A percentile compares a stretch with the other conserved stretches of the same genome.
These are phyloP conservation scores for Erpetoichthys calabaricus DNA, from an alignment of 2,797 vertebrate species.

Conservation along the genomic window DNA sequence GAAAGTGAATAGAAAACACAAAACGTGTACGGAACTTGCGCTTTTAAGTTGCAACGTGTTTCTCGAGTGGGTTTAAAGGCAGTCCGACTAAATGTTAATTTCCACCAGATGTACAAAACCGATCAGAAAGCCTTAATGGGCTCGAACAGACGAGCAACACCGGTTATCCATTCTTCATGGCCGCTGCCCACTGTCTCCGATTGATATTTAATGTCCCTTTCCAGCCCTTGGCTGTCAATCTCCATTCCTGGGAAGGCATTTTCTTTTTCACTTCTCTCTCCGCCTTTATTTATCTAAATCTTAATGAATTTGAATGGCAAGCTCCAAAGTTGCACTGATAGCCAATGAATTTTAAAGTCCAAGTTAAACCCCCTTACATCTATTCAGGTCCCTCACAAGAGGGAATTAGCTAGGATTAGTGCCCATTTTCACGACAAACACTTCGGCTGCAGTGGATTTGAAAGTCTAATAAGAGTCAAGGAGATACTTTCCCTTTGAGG, in stretches of 20 bases:
- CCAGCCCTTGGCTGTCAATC: constrained; percentile 13
- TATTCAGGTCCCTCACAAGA: constrained; percentile 22
- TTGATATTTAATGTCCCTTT: not conserved
- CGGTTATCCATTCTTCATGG: not conserved
- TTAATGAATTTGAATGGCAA: constrained; percentile 48
- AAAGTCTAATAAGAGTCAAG: constrained; percentile 26
- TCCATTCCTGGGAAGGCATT: constrained; percentile 3
- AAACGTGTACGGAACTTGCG: no score
- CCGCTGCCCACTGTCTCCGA: not conserved
- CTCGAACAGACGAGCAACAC: no score
- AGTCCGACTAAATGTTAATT: no score
- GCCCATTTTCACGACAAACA: constrained; percentile 45
- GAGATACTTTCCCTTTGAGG: constrained; percentile 21
- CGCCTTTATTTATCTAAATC: constrained; percentile 44
- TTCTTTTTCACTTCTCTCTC: constrained; percentile 8
- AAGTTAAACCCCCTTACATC: constrained; percentile 34
- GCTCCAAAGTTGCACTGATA: constrained; percentile 50
- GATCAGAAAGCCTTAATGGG: no score
- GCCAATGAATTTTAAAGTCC: constrained; percentile 57
- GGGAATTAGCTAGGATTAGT: constrained; percentile 49
- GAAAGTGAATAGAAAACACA: no score
- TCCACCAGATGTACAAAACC: no score
- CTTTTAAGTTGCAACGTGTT: no score
- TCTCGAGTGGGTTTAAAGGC: no score
- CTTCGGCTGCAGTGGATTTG: constrained; percentile 33